Evolutionary conservation across 1,140 invertebrate genomes (phyloP), one percentile per base, ranked within the genome.

Genomic region (Habropoda laboriosa): DNA sequence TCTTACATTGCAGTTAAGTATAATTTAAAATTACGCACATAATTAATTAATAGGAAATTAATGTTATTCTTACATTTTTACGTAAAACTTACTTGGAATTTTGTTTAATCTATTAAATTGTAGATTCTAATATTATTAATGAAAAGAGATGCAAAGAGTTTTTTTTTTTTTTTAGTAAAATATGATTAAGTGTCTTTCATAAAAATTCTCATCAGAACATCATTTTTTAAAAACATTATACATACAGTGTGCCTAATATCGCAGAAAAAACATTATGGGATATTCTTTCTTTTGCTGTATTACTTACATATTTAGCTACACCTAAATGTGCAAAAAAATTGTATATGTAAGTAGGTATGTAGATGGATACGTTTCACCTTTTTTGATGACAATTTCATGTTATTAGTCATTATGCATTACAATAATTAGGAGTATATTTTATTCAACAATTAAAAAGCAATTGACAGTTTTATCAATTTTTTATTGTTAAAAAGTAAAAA

Each of bases 331-430:
- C 6, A 51, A 51, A 21, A 12, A 58, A 58, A 35, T 27, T 58
- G n/a, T n/a, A n/a, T n/a, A n/a, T n/a, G n/a, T n/a, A n/a, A n/a
- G 55, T 58, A 18, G 35, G 12, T 12, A n/a, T 30, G 35, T 1
- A 35, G 30, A 58, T 58, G 10, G 55, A 58, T 58, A n/a, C 55
- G 27, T 58, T 58, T 58, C 55, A 58, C 55, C n/a, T n/a, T n/a
- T n/a, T n/a, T n/a, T n/a, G n/a, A n/a, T n/a, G n/a, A n/a, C n/a
- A n/a, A n/a, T n/a, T n/a, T n/a, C n/a, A n/a, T 6, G 40, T 58
- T 13, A 7, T 30, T 18, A 6, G 16, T 13, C 35, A n/a, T 4
- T 58, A 58, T 58, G 55, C 55, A 58, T 58, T 58, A 32, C 27
- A 7, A 58, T 58, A 35, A 32, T 35, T 35, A 58, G 3, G 21